Conservation (phyloP, 92 coral and sea anemone genomes). For the Chrysogorgia sp. region DNA sequence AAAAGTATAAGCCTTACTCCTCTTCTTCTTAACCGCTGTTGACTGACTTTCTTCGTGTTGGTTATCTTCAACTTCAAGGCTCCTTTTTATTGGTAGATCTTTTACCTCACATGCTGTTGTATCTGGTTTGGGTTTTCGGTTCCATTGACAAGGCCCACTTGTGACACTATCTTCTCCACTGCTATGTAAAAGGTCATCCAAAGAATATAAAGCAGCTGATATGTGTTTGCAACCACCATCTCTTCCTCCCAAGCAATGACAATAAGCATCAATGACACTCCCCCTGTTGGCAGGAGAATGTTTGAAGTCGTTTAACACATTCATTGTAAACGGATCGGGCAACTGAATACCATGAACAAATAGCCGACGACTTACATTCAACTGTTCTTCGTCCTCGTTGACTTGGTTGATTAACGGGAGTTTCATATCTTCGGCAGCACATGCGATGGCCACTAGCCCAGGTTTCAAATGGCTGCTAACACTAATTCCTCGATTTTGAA, state of each 20-base stretch:
- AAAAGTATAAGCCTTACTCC: neutral
- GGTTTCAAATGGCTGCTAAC: neutral
- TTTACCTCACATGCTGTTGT: conserved; percentile 16
- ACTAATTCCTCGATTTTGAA: neutral
- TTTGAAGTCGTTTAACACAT: neutral
- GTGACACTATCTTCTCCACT: conserved; percentile 8
- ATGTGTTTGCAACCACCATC: conserved; percentile 15
- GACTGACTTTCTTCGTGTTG: neutral
- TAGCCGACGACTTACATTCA: neutral
- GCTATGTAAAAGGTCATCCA: conserved; percentile 1
- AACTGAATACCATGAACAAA: neutral
- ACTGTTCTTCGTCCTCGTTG: neutral
- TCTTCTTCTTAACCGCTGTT: neutral
- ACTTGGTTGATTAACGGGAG: neutral
- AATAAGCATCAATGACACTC: conserved; percentile 17
- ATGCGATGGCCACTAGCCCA: neutral
- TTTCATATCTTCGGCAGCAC: neutral
- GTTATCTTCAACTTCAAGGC: neutral
- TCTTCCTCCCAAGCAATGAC: conserved; percentile 28
- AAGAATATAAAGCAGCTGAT: neutral
- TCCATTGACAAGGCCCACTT: conserved; percentile 4
- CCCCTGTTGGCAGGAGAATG: conserved; percentile 6
- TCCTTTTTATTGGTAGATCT: conserved; percentile 15
- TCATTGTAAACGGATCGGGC: no score
- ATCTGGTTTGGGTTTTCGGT: neutral